phyloP scores from a whole-genome alignment of 1,140 invertebrate genomes.

The Procambarus virginalis region DNA sequence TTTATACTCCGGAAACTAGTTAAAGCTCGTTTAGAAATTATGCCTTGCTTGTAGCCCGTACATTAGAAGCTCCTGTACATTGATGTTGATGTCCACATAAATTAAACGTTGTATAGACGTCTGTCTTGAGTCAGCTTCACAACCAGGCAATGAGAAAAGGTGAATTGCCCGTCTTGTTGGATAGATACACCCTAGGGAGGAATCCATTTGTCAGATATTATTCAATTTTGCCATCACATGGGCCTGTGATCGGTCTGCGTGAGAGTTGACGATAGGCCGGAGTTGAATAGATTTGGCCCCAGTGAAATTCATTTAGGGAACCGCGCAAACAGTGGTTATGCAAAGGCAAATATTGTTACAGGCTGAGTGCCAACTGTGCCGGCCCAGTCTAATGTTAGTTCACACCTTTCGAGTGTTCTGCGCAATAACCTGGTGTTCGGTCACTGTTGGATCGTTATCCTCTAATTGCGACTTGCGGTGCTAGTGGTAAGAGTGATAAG shows the following conservation, averaged over 20 bases:
- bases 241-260: conserved; percentile 51
- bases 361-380: conserved; percentile 18
- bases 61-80: too few species aligned
- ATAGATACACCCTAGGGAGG: conserved; percentile 6
- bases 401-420: conserved; percentile 17
- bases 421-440: too few species aligned
- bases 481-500: too few species aligned
- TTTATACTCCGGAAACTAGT: too few species aligned
- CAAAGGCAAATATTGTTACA: conserved; percentile 60
- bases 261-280: too few species aligned
- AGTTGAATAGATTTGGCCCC: too few species aligned
- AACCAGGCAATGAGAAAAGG: background rate
- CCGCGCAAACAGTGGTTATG: too few species aligned
- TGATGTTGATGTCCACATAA: too few species aligned
- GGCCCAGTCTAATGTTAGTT: conserved; percentile 20
- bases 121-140: background rate
- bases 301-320: too few species aligned
- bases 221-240: conserved; percentile 55
- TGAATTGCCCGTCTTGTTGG: conserved; percentile 12
- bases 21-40: too few species aligned
- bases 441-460: background rate
- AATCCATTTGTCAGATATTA: conserved; percentile 57
- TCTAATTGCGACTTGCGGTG: background rate
- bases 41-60: too few species aligned
- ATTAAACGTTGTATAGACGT: too few species aligned